Evolutionary conservation across 2,888 invertebrate species (phyloP).

Genomic region (Cephalotes varians): DNA sequence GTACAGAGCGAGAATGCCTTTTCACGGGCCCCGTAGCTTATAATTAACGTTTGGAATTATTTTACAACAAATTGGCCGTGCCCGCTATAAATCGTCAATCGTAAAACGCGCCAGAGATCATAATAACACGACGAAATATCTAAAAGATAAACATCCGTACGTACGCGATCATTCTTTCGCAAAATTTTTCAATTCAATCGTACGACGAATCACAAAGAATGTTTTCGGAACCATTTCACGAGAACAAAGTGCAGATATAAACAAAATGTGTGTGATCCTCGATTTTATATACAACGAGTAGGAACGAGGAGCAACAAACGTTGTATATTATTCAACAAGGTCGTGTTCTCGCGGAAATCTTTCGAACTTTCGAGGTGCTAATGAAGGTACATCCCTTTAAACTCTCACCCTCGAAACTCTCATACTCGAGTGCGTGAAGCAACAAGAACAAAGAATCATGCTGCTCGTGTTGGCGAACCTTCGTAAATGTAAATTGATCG

Average conservation of each 20-base stretch:
- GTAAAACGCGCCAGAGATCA: slow-evolving; percentile 18
- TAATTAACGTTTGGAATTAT: slow-evolving; percentile 47
- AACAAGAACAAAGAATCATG: slow-evolving; percentile 37
- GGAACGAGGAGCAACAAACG: background rate
- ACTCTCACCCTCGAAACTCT: slow-evolving; percentile 59
- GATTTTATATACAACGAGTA: slow-evolving; percentile 8
- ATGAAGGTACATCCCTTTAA: slow-evolving; percentile 77
- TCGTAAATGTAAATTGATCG: slow-evolving; percentile 85
- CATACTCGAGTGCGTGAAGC: slow-evolving; percentile 23
- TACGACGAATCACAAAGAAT: slow-evolving; percentile 28
- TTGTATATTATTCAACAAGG: slow-evolving; percentile 60
- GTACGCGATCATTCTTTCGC: background rate
- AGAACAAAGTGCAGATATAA: background rate
- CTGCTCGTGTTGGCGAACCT: slow-evolving; percentile 63
- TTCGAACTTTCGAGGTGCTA: slow-evolving; percentile 72
- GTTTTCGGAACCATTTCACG: background rate
- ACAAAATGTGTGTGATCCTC: background rate
- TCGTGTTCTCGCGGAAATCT: slow-evolving; percentile 65
- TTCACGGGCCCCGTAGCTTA: slow-evolving; percentile 24
- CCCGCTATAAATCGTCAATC: slow-evolving; percentile 26
- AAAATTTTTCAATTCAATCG: background rate
- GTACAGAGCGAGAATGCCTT: slow-evolving; percentile 12
- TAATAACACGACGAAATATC: slow-evolving; percentile 12
- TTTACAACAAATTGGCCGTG: slow-evolving; percentile 26
- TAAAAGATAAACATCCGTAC: slow-evolving; percentile 1